These are phyloP conservation scores for Patella caerulea DNA, from an alignment of 2,888 invertebrate species.

Conservation along the genomic window DNA sequence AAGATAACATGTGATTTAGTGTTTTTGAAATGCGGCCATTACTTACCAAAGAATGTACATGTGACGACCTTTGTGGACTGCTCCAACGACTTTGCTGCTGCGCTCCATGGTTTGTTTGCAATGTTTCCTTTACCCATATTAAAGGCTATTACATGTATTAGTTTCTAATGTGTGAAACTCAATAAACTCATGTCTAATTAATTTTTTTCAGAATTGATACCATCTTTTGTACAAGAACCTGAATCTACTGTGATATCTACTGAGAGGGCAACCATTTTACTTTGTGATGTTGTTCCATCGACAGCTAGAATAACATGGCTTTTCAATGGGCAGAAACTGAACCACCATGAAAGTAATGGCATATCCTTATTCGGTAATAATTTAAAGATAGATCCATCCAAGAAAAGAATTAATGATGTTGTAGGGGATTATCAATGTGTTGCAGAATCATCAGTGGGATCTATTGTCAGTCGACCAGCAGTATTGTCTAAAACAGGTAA, in stretches of 20 bases:
- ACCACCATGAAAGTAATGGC: slow-evolving; percentile 6
- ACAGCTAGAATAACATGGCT: slow-evolving; percentile 28
- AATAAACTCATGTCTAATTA: slow-evolving; percentile 12
- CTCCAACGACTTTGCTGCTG: no score
- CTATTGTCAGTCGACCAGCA: slow-evolving; percentile 19
- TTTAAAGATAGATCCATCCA: slow-evolving; percentile 12
- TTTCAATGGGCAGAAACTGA: slow-evolving; percentile 20
- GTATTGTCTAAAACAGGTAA: slow-evolving; percentile 20
- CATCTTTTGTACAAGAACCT: slow-evolving; percentile 27
- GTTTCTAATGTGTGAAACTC: background rate
- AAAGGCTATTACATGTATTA: background rate
- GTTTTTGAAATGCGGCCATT: no score
- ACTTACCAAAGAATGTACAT: no score
- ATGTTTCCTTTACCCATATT: background rate
- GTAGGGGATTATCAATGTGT: slow-evolving; percentile 22
- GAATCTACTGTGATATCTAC: slow-evolving; percentile 17
- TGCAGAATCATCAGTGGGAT: slow-evolving; percentile 13
- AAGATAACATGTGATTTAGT: no score
- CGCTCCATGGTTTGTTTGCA: no score
- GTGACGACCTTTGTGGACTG: no score
- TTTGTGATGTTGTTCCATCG: slow-evolving; percentile 26
- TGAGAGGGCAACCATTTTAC: slow-evolving; percentile 10
- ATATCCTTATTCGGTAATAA: slow-evolving; percentile 10
- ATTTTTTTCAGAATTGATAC: slow-evolving; percentile 24
- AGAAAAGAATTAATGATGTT: slow-evolving; percentile 5